Base-by-base conservation (phyloP, 2,797 vertebrate species). In the Acanthopagrus latus region DNA sequence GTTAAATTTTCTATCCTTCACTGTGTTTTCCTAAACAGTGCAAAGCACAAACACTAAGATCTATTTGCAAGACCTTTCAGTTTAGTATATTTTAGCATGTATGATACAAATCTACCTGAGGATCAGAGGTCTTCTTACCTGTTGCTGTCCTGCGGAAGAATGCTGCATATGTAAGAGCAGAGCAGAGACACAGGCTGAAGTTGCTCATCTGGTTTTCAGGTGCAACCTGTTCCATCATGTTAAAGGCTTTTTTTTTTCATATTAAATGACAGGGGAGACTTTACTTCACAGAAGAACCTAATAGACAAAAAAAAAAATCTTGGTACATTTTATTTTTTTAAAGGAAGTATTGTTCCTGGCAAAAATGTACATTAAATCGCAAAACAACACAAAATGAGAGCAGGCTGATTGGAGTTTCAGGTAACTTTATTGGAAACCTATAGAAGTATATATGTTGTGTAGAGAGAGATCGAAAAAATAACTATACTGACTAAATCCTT, bases 81-180 rank as follows among this genome's bases (percentile, higher is more conserved):
- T 38, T 33, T 33, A 1, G 33, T 23, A 33, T 2, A 63, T 67
- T 7, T 2, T 48, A 0, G 18, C 3, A 41, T 23, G 8, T 51
- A 10, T 33, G 4, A 50, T 57, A 52, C 8, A 33, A 20, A 48
- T 23, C 1, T 21, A 44, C 3, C 17, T 6, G 0, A 1, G 48
- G 12, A 58, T 9, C 7, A 41, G 43, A 74, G 48, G 41, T 54
- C 10, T 29, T 14, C 47, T 74, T 76, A 84, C 82, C 77, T 74
- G 51, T 62, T 59, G 63, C 41, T 48, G 76, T 59, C 50, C 41
- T 29, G 20, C 20, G 33, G 51, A 23, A 21, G 48, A 82, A 55
- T 77, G 71, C 11, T 41, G 20, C 11, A 43, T 38, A 71, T 62
- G 43, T 38, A 7, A 16, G 38, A 38, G 38, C 4, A 6, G 3